These are phyloP conservation scores for Macquaria australasica DNA, from an alignment of 2,113 vertebrate species.

Conservation along the genomic window DNA sequence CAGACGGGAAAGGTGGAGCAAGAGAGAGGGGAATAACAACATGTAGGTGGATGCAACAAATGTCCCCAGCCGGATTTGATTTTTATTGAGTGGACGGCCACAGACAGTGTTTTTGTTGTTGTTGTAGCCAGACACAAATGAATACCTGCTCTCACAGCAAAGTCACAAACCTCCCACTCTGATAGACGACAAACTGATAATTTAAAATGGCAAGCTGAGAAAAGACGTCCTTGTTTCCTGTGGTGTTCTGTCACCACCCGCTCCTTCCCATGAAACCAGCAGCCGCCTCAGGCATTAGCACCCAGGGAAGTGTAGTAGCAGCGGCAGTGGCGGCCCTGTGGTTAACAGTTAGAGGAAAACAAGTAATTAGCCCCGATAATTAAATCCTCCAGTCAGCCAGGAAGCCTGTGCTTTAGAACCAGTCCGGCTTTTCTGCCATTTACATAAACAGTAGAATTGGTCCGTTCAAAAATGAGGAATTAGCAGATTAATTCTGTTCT, in stretches of 20 bases:
- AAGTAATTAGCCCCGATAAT: conserved; percentile 80
- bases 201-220: conserved; percentile 50
- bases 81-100: background rate
- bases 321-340: conserved; percentile 41
- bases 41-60: background rate
- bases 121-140: background rate
- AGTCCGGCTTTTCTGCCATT: conserved; percentile 44
- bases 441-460: conserved; percentile 70
- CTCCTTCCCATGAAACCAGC: conserved; percentile 10
- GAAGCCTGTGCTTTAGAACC: conserved; percentile 30
- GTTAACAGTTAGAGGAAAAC: conserved; percentile 68
- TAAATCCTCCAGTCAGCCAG: conserved; percentile 72
- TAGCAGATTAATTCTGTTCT: conserved; percentile 75
- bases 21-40: background rate
- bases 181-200: conserved; percentile 28
- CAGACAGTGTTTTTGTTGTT: background rate
- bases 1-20: background rate
- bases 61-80: background rate
- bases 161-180: conserved; percentile 1
- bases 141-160: background rate
- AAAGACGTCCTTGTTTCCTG: conserved; percentile 39
- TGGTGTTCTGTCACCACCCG: conserved; percentile 12
- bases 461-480: conserved; percentile 64
- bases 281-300: conserved; percentile 43
- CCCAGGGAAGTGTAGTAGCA: conserved; percentile 41